These are phyloP conservation scores for Ectobius pallidus DNA, from an alignment of 2,888 invertebrate genomes.

Conservation along the genomic window DNA sequence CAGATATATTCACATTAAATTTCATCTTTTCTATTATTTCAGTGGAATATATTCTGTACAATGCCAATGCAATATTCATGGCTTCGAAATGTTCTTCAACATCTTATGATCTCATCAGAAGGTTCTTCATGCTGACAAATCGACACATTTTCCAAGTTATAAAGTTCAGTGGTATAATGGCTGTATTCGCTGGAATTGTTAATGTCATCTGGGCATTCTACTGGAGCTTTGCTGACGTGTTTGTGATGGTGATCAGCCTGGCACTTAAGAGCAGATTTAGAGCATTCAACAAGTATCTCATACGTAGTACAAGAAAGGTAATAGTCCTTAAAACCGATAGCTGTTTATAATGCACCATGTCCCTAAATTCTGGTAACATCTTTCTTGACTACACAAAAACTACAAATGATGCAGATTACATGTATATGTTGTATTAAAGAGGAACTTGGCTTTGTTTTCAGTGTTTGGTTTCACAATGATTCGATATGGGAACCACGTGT, in stretches of 20 bases:
- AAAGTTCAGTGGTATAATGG: slow-evolving; percentile 57
- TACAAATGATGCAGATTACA: too few relatives aligned
- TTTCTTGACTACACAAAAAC: too few relatives aligned
- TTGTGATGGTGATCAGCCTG: slow-evolving; percentile 48
- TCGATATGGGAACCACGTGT: too few relatives aligned
- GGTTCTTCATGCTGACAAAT: slow-evolving; percentile 38
- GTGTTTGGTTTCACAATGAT: too few relatives aligned
- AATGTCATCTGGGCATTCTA: slow-evolving; percentile 46
- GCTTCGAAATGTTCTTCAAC: slow-evolving; percentile 26
- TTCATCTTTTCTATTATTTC: not conserved
- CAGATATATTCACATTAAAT: too few relatives aligned
- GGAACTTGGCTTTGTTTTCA: too few relatives aligned
- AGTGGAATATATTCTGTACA: slow-evolving; percentile 36
- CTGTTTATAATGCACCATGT: too few relatives aligned
- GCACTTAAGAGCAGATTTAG: slow-evolving; percentile 66
- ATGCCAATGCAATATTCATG: slow-evolving; percentile 20
- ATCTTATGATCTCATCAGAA: slow-evolving; percentile 20
- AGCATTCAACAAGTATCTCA: slow-evolving; percentile 56
- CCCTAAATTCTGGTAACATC: too few relatives aligned
- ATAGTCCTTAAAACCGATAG: too few relatives aligned
- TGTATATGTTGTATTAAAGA: too few relatives aligned
- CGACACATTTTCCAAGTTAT: slow-evolving; percentile 61
- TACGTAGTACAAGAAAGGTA: slow-evolving; percentile 5
- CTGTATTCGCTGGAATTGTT: not conserved
- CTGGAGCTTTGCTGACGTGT: slow-evolving; percentile 50